phyloP scores from a whole-genome alignment of 2,113 vertebrate species.

The Pycnonotus jocosus region DNA sequence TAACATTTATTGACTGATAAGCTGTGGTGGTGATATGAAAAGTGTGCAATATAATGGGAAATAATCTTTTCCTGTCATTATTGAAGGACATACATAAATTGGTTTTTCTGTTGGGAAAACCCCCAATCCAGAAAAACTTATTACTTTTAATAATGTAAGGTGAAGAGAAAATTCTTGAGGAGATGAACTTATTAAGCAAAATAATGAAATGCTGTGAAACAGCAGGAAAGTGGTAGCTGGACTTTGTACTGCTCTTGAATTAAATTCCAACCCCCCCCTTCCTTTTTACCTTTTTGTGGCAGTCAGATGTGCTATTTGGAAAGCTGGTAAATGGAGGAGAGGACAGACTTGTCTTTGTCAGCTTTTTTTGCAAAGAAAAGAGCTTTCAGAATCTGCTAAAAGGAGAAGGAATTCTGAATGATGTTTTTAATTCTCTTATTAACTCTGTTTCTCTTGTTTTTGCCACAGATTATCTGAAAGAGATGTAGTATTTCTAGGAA shows the following conservation, averaged over 20 bases:
- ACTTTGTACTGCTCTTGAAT: constrained; percentile 75
- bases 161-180: constrained; percentile 81
- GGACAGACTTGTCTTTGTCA: constrained; percentile 62
- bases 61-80: constrained; percentile 81
- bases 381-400: constrained; percentile 53
- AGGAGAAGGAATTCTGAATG: constrained; percentile 10
- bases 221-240: constrained; percentile 73
- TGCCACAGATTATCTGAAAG: constrained; percentile 41
- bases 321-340: constrained; percentile 62
- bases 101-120: constrained; percentile 82
- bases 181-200: constrained; percentile 84
- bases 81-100: constrained; percentile 82
- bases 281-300: constrained; percentile 57
- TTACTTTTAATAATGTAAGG: constrained; percentile 82
- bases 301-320: constrained; percentile 62
- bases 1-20: constrained; percentile 82
- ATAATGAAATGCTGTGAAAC: constrained; percentile 81
- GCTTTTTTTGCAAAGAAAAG: constrained; percentile 58
- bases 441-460: constrained; percentile 43
- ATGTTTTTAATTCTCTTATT: not conserved
- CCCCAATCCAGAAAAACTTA: constrained; percentile 81
- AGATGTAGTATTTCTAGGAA: not conserved
- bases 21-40: constrained; percentile 76
- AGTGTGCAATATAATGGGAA: constrained; percentile 78
- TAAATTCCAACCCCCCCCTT: constrained; percentile 63